Conservation (phyloP, 2,888 invertebrate species). For the Tetropium fuscum region DNA sequence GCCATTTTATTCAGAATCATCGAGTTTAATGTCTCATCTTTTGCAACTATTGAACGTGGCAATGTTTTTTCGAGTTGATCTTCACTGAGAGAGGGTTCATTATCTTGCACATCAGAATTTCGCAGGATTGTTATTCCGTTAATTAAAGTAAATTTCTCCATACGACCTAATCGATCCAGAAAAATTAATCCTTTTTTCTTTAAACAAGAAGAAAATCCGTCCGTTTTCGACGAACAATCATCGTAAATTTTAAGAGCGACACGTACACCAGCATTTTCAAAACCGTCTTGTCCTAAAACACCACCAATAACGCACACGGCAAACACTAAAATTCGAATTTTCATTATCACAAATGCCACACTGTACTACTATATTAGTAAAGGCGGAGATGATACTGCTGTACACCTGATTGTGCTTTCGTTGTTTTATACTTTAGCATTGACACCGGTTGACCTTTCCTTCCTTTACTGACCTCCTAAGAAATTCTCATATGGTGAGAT, state of each 20-base stretch:
- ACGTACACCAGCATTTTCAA: constrained; percentile 72
- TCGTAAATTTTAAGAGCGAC: constrained; percentile 80
- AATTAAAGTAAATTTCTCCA: constrained; percentile 73
- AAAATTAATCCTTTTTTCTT: constrained; percentile 86
- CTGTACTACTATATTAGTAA: constrained; percentile 51
- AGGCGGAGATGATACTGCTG: constrained; percentile 59
- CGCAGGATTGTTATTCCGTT: constrained; percentile 79
- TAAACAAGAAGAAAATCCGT: constrained; percentile 79
- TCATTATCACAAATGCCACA: constrained; percentile 61
- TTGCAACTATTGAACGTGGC: constrained; percentile 75
- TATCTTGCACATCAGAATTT: constrained; percentile 65
- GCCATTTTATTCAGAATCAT: constrained; percentile 80
- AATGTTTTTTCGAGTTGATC: constrained; percentile 77
- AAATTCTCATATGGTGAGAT: constrained; percentile 52
- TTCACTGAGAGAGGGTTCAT: constrained; percentile 68
- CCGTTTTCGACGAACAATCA: constrained; percentile 77
- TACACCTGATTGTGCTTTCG: constrained; percentile 53
- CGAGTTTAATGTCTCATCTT: constrained; percentile 75
- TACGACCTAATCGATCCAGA: constrained; percentile 79
- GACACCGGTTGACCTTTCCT: constrained; percentile 62
- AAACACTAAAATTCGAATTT: constrained; percentile 60
- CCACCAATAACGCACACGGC: constrained; percentile 55
- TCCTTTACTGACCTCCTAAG: constrained; percentile 59
- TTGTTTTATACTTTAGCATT: constrained; percentile 60
- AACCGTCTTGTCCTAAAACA: constrained; percentile 57